Percentiles rank a stretch among this genome's conserved stretches.
Conservation (phyloP, 2,113 vertebrate species). For the Notothenia coriiceps region DNA sequence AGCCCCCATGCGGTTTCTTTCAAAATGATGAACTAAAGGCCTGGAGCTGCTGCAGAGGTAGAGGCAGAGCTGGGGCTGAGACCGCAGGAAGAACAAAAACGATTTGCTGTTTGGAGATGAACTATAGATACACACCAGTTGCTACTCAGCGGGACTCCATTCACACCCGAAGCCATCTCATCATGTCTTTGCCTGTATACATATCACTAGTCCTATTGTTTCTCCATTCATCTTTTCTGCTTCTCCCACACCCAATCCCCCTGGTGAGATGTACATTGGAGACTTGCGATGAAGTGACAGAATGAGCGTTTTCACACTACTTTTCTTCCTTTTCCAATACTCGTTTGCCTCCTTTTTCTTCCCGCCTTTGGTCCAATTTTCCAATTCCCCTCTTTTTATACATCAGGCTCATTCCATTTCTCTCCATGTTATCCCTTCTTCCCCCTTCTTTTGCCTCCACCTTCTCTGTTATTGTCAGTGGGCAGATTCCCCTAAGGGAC, state of each 20-base stretch:
- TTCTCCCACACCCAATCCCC: neutral
- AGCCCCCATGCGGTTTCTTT: conserved; percentile 45
- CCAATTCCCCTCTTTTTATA: neutral
- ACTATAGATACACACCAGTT: conserved; percentile 40
- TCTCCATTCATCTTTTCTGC: conserved; percentile 11
- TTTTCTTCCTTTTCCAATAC: neutral
- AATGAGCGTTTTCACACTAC: neutral
- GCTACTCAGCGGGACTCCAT: conserved; percentile 44
- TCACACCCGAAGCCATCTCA: conserved; percentile 40
- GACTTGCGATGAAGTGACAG: conserved; percentile 21
- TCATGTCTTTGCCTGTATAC: conserved; percentile 26
- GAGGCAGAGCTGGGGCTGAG: conserved; percentile 20
- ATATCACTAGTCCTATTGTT: conserved; percentile 16
- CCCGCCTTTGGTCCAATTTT: neutral
- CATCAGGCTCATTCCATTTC: neutral
- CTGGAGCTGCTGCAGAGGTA: conserved; percentile 38
- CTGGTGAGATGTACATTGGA: conserved; percentile 16
- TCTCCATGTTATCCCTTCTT: neutral
- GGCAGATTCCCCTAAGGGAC: conserved; percentile 12
- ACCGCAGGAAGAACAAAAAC: conserved; percentile 24
- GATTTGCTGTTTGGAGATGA: conserved; percentile 49
- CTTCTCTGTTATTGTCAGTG: conserved; percentile 13
- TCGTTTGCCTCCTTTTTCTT: neutral
- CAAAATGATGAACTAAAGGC: conserved; percentile 38
- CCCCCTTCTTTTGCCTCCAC: neutral